Conservation (phyloP, 1,140 invertebrate species). For the Plodia interpunctella region DNA sequence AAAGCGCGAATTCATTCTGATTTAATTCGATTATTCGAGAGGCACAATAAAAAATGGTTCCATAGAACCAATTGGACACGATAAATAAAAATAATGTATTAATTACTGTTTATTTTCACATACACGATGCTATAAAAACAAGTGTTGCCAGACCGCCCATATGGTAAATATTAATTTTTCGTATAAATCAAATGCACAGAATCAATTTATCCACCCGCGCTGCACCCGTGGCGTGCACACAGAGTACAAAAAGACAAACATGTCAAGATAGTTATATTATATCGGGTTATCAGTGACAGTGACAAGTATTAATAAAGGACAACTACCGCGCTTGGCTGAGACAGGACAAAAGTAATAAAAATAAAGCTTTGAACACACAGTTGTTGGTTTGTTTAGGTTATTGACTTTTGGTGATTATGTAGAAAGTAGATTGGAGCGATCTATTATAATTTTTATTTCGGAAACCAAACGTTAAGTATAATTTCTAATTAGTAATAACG, state of each 20-base stretch:
- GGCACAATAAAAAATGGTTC: background rate
- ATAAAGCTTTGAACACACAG: constrained; percentile 19
- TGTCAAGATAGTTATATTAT: constrained; percentile 45
- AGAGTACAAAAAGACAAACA: constrained; percentile 46
- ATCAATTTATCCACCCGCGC: constrained; percentile 25
- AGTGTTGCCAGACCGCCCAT: constrained; percentile 6
- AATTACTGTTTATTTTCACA: background rate
- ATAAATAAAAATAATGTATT: background rate
- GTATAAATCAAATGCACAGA: constrained; percentile 21
- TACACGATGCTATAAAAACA: background rate
- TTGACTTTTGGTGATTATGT: background rate
- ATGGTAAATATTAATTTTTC: constrained; percentile 12
- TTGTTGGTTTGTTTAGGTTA: background rate
- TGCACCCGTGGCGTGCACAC: constrained; percentile 21
- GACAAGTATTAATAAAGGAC: constrained; percentile 69
- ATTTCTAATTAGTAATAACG: no score
- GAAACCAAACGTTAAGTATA: no score
- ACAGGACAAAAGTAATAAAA: constrained; percentile 13
- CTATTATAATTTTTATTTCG: no score
- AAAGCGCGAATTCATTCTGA: no score
- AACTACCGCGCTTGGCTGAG: constrained; percentile 45
- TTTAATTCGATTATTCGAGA: background rate
- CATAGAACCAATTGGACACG: no score
- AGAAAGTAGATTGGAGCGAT: no score
- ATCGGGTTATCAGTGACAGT: constrained; percentile 58